phyloP scores from a whole-genome alignment of 2,113 vertebrate genomes.

The Rhinoderma darwinii region DNA sequence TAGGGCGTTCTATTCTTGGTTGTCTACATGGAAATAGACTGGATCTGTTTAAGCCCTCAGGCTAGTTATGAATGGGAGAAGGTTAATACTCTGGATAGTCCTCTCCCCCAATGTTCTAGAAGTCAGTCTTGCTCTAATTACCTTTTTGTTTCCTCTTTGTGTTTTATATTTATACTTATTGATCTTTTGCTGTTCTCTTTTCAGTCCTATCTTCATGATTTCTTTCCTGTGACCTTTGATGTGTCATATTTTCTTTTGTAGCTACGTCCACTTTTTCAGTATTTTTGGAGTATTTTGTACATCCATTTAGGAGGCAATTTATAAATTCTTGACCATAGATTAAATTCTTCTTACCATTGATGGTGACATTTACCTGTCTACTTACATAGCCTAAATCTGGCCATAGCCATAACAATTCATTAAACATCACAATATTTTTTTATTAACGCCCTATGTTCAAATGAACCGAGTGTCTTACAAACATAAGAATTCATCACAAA shows the following conservation, averaged over 20 bases:
- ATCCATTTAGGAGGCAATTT: not conserved
- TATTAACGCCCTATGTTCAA: too few species aligned
- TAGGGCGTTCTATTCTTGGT: not conserved
- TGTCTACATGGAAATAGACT: not conserved
- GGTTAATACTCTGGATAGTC: not conserved
- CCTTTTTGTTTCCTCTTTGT: not conserved
- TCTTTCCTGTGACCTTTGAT: not conserved
- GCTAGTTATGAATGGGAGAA: not conserved
- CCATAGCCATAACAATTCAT: too few species aligned
- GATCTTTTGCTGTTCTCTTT: not conserved
- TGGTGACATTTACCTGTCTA: too few species aligned
- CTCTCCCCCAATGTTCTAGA: not conserved
- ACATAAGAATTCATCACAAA: too few species aligned
- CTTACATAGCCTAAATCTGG: too few species aligned
- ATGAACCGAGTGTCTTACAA: too few species aligned
- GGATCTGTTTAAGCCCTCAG: not conserved
- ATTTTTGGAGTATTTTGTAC: not conserved
- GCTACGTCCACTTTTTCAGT: not conserved
- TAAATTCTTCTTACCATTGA: too few species aligned
- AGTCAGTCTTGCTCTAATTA: not conserved
- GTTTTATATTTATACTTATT: constrained; percentile 21
- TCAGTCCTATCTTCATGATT: not conserved
- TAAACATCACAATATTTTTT: too few species aligned
- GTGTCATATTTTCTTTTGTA: not conserved
- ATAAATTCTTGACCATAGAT: too few species aligned